Evolutionary conservation across 1,140 invertebrate genomes (phyloP).

Genomic region (Scylla paramamosain): DNA sequence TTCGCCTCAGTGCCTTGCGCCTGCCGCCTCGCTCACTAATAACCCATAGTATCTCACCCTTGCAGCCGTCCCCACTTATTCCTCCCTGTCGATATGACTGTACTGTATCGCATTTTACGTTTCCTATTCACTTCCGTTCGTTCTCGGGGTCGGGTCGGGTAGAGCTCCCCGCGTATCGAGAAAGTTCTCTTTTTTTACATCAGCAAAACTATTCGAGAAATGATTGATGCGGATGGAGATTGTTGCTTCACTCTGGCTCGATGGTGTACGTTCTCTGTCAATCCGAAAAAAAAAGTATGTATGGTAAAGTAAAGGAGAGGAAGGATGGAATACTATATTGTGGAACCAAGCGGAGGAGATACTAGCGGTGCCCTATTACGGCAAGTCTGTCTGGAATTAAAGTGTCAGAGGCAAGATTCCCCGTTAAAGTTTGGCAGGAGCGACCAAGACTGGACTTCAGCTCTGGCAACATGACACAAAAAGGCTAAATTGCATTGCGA

Average conservation of each 20-base stretch:
- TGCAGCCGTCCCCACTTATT: not conserved
- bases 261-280: not conserved
- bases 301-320: not conserved
- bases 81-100: not conserved
- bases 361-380: not conserved
- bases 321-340: not conserved
- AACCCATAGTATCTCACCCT: not conserved
- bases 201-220: not conserved
- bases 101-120: not conserved
- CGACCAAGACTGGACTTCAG: not conserved
- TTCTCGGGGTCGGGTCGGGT: not conserved
- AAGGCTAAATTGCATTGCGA: not conserved
- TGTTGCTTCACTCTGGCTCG: too few relatives aligned
- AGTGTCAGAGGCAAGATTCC: not conserved
- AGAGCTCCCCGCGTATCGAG: not conserved
- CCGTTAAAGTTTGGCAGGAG: not conserved
- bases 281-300: not conserved
- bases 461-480: conserved; percentile 9
- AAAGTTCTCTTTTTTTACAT: too few relatives aligned
- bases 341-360: too few relatives aligned
- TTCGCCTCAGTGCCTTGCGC: not conserved
- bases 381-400: not conserved
- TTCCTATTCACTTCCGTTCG: not conserved
- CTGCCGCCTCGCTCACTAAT: not conserved
- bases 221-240: not conserved